Evolutionary conservation across 2,888 invertebrate species (phyloP).

Genomic region (Hypolimnas misippus): DNA sequence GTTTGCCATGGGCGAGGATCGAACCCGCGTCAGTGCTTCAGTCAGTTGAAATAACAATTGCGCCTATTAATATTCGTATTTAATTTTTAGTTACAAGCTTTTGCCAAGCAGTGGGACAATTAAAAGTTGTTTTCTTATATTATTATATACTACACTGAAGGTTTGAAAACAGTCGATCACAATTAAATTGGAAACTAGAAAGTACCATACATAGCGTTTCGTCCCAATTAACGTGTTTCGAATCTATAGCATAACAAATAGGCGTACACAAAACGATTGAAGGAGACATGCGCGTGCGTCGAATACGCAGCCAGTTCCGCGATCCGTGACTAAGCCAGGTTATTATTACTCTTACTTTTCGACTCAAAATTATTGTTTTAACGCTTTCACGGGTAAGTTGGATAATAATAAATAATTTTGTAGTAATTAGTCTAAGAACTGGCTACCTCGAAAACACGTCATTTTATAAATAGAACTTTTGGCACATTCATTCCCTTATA

Average conservation of each 20-base stretch:
- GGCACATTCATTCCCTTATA: too few species aligned
- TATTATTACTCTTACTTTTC: constrained; percentile 41
- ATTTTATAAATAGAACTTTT: too few species aligned
- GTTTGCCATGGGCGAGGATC: too few species aligned
- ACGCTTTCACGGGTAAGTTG: constrained; percentile 25
- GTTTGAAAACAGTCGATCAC: too few species aligned
- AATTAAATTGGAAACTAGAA: constrained; percentile 20
- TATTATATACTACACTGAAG: too few species aligned
- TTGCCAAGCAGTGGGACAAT: too few species aligned
- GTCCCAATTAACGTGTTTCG: constrained; percentile 25
- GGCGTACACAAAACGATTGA: constrained; percentile 27
- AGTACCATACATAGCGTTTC: constrained; percentile 7
- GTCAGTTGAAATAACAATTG: too few species aligned
- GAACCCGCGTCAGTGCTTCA: too few species aligned
- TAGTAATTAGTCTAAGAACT: neutral
- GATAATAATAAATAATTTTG: neutral
- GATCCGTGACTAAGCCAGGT: constrained; percentile 32
- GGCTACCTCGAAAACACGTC: too few species aligned
- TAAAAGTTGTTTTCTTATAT: too few species aligned
- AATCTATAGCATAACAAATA: constrained; percentile 23
- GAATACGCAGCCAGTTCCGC: constrained; percentile 29
- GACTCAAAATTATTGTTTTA: constrained; percentile 23
- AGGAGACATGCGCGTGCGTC: constrained; percentile 27
- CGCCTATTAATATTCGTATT: too few species aligned
- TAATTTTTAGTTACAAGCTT: too few species aligned